A percentile compares a stretch with the other conserved stretches of the same genome.
These are phyloP conservation scores for Ceratosolen solmsi DNA, from an alignment of 1,140 invertebrate genomes.

Conservation along the genomic window DNA sequence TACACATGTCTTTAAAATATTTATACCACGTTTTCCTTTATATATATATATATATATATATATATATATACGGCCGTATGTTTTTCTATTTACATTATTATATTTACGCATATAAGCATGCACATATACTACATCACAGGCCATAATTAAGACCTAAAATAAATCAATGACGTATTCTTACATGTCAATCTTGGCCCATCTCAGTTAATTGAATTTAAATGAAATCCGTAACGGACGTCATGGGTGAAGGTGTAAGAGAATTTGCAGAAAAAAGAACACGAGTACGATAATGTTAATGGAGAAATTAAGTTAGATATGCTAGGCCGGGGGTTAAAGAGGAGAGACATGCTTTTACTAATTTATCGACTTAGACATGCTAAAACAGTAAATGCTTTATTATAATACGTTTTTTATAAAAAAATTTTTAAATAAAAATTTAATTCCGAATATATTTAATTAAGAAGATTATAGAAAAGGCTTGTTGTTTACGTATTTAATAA, in stretches of 20 bases:
- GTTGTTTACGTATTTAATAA: no score
- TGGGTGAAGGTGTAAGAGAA: neutral
- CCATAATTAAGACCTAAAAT: neutral
- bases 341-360: neutral
- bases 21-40: neutral
- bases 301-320: neutral
- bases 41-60: neutral
- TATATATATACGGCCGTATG: neutral
- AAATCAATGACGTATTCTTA: neutral
- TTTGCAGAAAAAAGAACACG: neutral
- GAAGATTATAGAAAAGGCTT: no score
- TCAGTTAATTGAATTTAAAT: conserved; percentile 62
- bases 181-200: neutral
- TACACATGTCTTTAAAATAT: no score
- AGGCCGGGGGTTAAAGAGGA: neutral
- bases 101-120: neutral
- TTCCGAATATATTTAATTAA: no score
- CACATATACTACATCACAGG: neutral
- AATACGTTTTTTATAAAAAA: no score
- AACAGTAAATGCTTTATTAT: no score
- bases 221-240: conserved; percentile 55
- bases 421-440: no score
- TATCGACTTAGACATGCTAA: no score
- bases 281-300: neutral
- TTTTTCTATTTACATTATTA: no score